Base-by-base conservation (phyloP, 1,140 invertebrate genomes). In the Diuraphis noxia region DNA sequence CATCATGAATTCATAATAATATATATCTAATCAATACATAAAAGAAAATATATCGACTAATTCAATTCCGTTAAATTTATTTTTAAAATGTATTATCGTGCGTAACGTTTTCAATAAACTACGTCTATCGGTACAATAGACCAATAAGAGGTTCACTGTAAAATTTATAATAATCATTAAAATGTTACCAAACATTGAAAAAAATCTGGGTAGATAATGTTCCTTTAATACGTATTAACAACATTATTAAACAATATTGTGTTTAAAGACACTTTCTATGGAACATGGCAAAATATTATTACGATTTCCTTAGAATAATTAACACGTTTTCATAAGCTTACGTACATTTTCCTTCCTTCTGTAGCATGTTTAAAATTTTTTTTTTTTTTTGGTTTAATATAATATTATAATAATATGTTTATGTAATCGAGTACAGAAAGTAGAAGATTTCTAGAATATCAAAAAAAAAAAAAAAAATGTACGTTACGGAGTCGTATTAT, bases 241-340 rank as follows among this genome's bases (percentile, higher is more conserved):
- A n/a, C n/a, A n/a, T n/a, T n/a, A n/a, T n/a, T n/a, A n/a, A n/a
- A n/a, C n/a, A 52, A 52, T 87, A 87, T 87, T 87, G 46, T 52
- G 34, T 87, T 52, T 36, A 38, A 87, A 87, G 43, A 40, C 49
- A 30, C 87, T 88, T 88, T 88, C 87, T 88, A 88, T 40, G 41
- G n/a, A 34, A 86, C 25, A 25, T 34, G 43, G 10, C 2, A 34
- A 34, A 46, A 46, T n/a, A 84, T n/a, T 86, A 52, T 87, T 63
- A 88, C 87, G 23, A 72, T 30, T 56, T 72, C 7, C 36, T 88
- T 88, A 23, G 56, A 77, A 41, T 77, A 41, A 88, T 88, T 88
- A 34, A 72, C 40, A 40, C 30, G 21, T 43, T 88, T 41, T 23
- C 30, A 23, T 72, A 23, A 36, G 52, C 56, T n/a, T 72, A 17